Evolutionary conservation across 2,888 invertebrate species (phyloP).

Genomic region (Caenorhabditis afra): DNA sequence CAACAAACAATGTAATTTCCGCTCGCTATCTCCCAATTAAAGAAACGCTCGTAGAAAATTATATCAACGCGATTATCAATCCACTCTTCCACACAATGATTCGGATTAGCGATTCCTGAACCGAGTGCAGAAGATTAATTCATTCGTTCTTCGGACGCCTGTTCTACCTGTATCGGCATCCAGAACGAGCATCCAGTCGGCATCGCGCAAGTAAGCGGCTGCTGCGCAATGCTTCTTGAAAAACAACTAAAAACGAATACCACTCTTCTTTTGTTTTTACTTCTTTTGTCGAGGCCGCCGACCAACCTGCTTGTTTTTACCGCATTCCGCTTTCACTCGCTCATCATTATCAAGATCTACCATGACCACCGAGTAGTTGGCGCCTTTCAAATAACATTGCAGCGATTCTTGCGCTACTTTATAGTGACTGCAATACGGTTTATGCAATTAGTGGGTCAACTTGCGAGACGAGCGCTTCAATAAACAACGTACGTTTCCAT

Average conservation of each 20-base stretch:
- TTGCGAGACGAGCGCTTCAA: conserved; percentile 1
- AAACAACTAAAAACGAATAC: conserved; percentile 71
- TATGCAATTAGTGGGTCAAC: conserved; percentile 17
- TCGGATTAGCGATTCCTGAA: conserved; percentile 78
- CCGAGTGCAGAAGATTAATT: conserved; percentile 14
- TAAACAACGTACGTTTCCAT: conserved; percentile 60
- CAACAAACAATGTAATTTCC: conserved; percentile 78
- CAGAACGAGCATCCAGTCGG: conserved; percentile 80
- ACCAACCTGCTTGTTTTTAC: conserved; percentile 70
- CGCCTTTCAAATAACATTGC: conserved; percentile 75
- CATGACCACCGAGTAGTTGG: conserved; percentile 74
- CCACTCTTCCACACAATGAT: conserved; percentile 80
- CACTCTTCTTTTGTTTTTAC: conserved; percentile 5
- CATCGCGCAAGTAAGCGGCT: conserved; percentile 75
- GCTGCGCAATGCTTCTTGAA: conserved; percentile 80
- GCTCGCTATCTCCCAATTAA: conserved; percentile 80
- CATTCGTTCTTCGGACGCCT: background rate
- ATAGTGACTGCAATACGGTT: conserved; percentile 71
- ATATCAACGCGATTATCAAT: conserved; percentile 78
- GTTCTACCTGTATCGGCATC: conserved; percentile 77
- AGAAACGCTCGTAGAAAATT: conserved; percentile 79
- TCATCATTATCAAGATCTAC: conserved; percentile 75
- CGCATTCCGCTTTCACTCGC: conserved; percentile 67
- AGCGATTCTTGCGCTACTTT: conserved; percentile 75
- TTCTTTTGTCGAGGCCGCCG: background rate